Evolutionary conservation across 2,113 vertebrate genomes (phyloP), one percentile per base, ranked within the genome.

Genomic region (Rutilus rutilus): DNA sequence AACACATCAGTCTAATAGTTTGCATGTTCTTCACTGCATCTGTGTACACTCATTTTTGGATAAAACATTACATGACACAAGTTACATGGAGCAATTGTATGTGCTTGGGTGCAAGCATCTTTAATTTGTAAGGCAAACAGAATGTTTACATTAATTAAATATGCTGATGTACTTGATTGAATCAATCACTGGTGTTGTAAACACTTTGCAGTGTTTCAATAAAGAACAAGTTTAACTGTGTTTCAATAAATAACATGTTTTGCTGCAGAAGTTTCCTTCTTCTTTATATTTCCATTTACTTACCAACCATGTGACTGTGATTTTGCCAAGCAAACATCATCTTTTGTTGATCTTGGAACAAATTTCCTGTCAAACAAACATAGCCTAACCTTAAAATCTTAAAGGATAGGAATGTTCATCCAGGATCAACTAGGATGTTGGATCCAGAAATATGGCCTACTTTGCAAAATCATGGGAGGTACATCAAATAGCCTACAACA

Each of bases 1-100:
- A 69, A 54, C 80, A 82, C 80, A 82, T 82, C 64, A 54, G 80
- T 69, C 45, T 82, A 54, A 27, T 52, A 82, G 80, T 69, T 45
- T 82, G 62, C 54, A n/a, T 12, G 62, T 9, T n/a, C 62, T 82
- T 82, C 52, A 67, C n/a, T 50, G 42, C 62, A 82, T 82, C 45
- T 82, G 62, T 64, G 36, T 50, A 33, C 42, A 15, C 71, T 62
- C 17, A 64, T 76, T 76, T 84, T 14, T 73, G n/a, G 19, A 45
- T 25, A 50, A 77, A 33, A 36, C 36, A 17, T 60, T 25, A 80
- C 7, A 62, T 27, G n/a, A 7, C 30, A 78, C 59, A 57, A 78
- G 27, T 39, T 60, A 79, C 76, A 78, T 57, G 2, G 76, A 42
- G 54, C n/a, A 25, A 25, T 60, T 25, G 1, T 62, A 25, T 27